Evolutionary conservation across 2,888 invertebrate species (phyloP), one percentile per base, ranked within the genome.

Genomic region (Taphrorychus bicolor): DNA sequence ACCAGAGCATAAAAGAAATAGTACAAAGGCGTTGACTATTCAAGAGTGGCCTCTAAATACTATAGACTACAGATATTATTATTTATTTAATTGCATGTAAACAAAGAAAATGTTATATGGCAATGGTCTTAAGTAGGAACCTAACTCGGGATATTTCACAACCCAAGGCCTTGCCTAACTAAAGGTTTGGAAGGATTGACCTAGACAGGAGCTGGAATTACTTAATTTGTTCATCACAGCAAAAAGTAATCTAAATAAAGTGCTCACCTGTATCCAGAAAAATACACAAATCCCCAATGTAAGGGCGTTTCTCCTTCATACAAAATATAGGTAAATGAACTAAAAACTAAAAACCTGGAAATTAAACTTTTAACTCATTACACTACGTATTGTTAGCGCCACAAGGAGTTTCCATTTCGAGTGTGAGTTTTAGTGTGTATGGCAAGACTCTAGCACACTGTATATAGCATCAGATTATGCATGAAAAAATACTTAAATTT

Each of bases 371-470:
- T 61, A 61, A 61, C 57, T 54, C 56, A 60, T 60, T 40, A 72
- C 73, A 75, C 73, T 74, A 75, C 57, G 74, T 76, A 70, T 75
- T 74, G 66, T 73, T 74, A 60, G 75, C 73, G 62, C 72, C 74
- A 64, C 64, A 70, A 24, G 65, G 66, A 72, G 66, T 75, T 52
- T 62, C 70, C 65, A 71, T 52, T 70, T 60, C 60, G 49, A 58
- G 53, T 68, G 72, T 18, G 9, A 19, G n/a, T 14, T 48, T 2
- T 32, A 11, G 32, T 9, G 32, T 9, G 32, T 32, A 9, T 3
- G n/a, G n/a, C 32, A 1, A 3, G 32, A 32, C n/a, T n/a, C 7
- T 32, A 32, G 32, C 3, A 32, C 7, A 7, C 11, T 32, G 11
- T 32, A 32, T 32, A 2, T 32, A 32, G 9, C 7, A 32, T 32